Evolutionary conservation across 1,140 invertebrate genomes (phyloP), one percentile per base, ranked within the genome.

Genomic region (Calliphora vicina): DNA sequence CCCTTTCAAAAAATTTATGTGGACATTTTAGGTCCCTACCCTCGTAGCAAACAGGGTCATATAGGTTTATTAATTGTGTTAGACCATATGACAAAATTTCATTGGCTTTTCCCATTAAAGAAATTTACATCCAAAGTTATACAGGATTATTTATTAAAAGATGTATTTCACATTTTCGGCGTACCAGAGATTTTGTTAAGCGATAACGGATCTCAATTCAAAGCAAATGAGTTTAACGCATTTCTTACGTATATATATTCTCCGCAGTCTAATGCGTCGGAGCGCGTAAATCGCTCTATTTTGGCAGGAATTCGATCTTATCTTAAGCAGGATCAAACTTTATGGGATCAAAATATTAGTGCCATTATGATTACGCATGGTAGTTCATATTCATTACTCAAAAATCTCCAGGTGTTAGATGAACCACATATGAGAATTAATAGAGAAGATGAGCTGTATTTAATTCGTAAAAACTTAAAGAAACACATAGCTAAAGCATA

Each of bases 121-220:
- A 84, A 82, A 23, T 84, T 3, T 5, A 82, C 4, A 25, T 85
- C 4, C 84, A 85, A 4, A 74, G 73, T 83, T 45, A 84, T 82
- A 27, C 85, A 82, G 26, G 85, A 86, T 6, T 43, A 8, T 43
- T 43, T 85, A 57, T 57, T 23, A 72, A 13, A 73, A 23, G 20
- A 82, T 5, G 27, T 82, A 26, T 82, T 82, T 29, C 17, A 45
- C 25, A 17, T n/a, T 10, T 82, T 23, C 25, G 81, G 81, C 20
- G 71, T 74, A 1, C 87, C 85, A n/a, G 81, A 86, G 27, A 82
- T 82, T 8, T 26, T 87, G 8, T 45, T 86, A 1, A 85, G 81
- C 10, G 86, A 89, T 71, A 87, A 87, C 57, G 87, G 83, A 0
- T 26, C 45, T n/a, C n/a, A n/a, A n/a, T n/a, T n/a, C n/a, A n/a